phyloP scores from a whole-genome alignment of 2,113 vertebrate species.

The Rutilus rutilus region DNA sequence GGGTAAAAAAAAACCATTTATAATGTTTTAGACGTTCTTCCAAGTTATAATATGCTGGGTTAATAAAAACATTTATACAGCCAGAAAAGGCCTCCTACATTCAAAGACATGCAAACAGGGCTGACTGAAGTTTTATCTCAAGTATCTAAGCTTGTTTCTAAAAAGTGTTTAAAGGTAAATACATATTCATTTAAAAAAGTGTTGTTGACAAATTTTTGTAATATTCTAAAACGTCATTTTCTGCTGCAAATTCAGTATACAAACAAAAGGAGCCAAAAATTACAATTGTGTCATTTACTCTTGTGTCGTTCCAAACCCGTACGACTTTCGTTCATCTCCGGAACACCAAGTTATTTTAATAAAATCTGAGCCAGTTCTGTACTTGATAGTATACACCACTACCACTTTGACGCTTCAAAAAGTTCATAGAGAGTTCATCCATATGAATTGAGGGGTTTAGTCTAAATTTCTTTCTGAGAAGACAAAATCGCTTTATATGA shows the following conservation, averaged over 20 bases:
- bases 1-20: not conserved
- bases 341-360: too few relatives aligned
- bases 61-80: constrained; percentile 1
- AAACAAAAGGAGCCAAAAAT: not conserved
- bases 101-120: not conserved
- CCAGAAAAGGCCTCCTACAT: not conserved
- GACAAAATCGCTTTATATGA: too few relatives aligned
- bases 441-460: too few relatives aligned
- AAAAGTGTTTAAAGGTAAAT: too few relatives aligned
- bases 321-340: too few relatives aligned
- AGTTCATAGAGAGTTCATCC: too few relatives aligned
- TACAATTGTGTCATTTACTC: too few relatives aligned
- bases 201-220: not conserved
- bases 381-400: too few relatives aligned
- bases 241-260: not conserved
- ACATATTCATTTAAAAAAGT: not conserved
- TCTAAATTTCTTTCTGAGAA: too few relatives aligned
- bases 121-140: not conserved
- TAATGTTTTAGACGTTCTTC: not conserved
- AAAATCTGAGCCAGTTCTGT: too few relatives aligned
- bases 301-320: too few relatives aligned
- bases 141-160: not conserved
- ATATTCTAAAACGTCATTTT: not conserved
- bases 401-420: too few relatives aligned
- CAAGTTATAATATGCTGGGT: not conserved